Conservation (phyloP, 1,140 invertebrate genomes). For the Papilio glaucus region DNA sequence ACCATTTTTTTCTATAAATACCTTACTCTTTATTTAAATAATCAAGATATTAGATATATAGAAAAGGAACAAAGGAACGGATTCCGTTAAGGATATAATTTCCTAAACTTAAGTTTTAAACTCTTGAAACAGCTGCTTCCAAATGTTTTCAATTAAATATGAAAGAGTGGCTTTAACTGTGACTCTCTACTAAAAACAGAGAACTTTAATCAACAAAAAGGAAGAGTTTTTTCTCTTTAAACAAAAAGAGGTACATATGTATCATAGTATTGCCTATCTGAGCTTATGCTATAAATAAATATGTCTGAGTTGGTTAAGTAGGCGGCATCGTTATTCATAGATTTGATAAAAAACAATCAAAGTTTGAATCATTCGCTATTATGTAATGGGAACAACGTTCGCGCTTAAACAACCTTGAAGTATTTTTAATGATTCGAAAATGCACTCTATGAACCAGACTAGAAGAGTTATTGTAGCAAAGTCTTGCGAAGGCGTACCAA, state of each 20-base stretch:
- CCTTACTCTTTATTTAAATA: too few species aligned
- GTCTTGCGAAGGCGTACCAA: neutral
- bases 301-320: neutral
- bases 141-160: too few species aligned
- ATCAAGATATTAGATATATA: too few species aligned
- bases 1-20: too few species aligned
- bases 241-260: neutral
- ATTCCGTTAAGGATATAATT: too few species aligned
- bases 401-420: constrained; percentile 11
- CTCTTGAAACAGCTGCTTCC: too few species aligned
- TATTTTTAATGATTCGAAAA: neutral
- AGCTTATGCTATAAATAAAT: neutral
- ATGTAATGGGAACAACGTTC: constrained; percentile 22
- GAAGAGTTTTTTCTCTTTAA: too few species aligned
- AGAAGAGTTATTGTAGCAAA: neutral
- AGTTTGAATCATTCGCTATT: constrained; percentile 19
- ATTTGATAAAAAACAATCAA: constrained; percentile 21
- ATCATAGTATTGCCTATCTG: constrained; percentile 1
- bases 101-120: too few species aligned
- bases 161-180: too few species aligned
- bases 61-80: too few species aligned
- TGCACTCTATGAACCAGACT: neutral
- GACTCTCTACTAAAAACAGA: too few species aligned
- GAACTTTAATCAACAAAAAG: too few species aligned
- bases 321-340: constrained; percentile 12